Evolutionary conservation across 2,888 invertebrate genomes (phyloP).

Genomic region (Toxonevra muliebris): DNA sequence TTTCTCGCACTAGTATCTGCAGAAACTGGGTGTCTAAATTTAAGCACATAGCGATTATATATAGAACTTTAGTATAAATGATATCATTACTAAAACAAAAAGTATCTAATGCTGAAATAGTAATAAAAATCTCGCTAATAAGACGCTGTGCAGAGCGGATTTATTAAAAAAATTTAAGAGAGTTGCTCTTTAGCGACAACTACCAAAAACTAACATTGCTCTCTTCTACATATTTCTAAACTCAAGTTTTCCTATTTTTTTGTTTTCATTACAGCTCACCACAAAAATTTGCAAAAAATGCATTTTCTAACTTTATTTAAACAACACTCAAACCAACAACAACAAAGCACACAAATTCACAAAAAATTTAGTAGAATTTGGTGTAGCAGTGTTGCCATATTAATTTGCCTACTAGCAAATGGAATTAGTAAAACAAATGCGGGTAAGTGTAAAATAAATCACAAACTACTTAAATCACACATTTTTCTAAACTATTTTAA

Average conservation of each 20-base stretch:
- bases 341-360: constrained; percentile 20
- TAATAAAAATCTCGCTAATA: no score
- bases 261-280: neutral
- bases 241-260: neutral
- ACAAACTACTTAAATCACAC: neutral
- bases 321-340: constrained; percentile 37
- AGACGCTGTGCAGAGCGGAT: no score
- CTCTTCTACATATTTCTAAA: no score
- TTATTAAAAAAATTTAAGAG: no score
- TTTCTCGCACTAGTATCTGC: no score
- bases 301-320: neutral
- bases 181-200: no score
- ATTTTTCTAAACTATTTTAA: neutral
- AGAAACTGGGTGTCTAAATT: no score
- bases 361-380: constrained; percentile 28
- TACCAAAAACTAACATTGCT: no score
- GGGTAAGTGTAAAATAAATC: constrained; percentile 48
- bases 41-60: no score
- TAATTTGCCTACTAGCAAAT: constrained; percentile 50
- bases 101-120: no score
- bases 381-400: constrained; percentile 48
- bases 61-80: no score
- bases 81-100: no score
- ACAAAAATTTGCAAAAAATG: neutral
- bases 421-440: constrained; percentile 47